A percentile compares a stretch with the other conserved stretches of the same genome.
These are phyloP conservation scores for Chrysotoxum bicinctum DNA, from an alignment of 2,888 invertebrate genomes.

Conservation along the genomic window DNA sequence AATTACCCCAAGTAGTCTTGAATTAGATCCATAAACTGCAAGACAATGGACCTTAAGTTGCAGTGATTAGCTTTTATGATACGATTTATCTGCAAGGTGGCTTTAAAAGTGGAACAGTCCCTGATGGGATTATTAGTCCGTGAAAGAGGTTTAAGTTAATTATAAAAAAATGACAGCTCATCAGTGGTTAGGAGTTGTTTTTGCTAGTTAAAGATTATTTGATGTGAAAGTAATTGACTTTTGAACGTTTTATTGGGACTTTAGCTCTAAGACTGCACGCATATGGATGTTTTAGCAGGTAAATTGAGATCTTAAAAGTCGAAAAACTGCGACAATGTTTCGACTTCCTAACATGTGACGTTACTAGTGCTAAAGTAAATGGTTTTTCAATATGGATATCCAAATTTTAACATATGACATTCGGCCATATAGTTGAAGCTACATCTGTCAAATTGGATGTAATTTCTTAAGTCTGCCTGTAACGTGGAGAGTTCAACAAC, in stretches of 20 bases:
- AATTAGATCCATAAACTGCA: conserved; percentile 36
- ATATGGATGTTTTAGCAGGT: too few species aligned
- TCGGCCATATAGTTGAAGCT: too few species aligned
- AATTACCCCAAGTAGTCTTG: conserved; percentile 20
- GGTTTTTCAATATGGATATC: too few species aligned
- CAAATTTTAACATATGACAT: too few species aligned
- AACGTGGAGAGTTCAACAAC: too few species aligned
- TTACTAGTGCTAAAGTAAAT: too few species aligned
- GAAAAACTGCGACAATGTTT: too few species aligned
- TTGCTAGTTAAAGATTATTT: neutral
- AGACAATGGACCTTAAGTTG: conserved; percentile 29
- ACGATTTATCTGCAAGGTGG: conserved; percentile 20
- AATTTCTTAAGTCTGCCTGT: too few species aligned
- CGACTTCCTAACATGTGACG: too few species aligned
- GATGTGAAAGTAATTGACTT: neutral
- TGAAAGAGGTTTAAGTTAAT: neutral
- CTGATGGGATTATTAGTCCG: neutral
- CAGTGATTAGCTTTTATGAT: conserved; percentile 19
- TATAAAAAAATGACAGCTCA: neutral
- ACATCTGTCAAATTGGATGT: too few species aligned
- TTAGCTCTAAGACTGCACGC: too few species aligned
- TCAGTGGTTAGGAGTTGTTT: neutral
- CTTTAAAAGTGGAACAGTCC: neutral
- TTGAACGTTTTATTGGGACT: neutral
- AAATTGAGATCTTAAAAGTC: too few species aligned